A percentile compares a stretch with the other conserved stretches of the same genome.
phyloP scores from a whole-genome alignment of 2,113 vertebrate species.

The Propithecus coquereli region DNA sequence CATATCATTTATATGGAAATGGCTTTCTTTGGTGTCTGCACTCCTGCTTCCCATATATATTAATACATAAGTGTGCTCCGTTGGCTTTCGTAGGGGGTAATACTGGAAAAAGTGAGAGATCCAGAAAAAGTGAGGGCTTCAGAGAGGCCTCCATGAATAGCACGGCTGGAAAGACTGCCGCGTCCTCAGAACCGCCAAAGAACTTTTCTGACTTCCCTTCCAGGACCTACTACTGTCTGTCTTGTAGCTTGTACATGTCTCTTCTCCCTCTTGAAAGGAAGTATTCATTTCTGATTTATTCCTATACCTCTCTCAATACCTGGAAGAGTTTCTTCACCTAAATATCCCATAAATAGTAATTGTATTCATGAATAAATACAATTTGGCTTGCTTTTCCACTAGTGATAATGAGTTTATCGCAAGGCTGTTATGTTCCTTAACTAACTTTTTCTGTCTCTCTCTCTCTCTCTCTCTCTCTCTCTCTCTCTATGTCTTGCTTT shows the following conservation, averaged over 20 bases:
- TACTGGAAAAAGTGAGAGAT: background rate
- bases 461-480: too few relatives aligned
- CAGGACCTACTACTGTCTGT: background rate
- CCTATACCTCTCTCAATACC: background rate
- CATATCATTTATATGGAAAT: background rate
- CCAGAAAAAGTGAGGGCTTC: background rate
- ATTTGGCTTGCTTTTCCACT: background rate
- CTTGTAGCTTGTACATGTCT: background rate
- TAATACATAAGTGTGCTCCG: background rate
- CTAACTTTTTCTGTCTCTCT: background rate
- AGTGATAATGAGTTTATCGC: background rate
- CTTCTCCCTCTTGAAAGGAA: background rate
- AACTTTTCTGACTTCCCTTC: background rate
- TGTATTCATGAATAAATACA: background rate
- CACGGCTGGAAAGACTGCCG: background rate
- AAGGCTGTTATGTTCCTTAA: background rate
- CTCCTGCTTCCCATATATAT: background rate
- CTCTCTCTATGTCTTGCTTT: background rate
- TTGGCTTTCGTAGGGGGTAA: background rate
- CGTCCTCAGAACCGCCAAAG: background rate
- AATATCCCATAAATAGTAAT: background rate
- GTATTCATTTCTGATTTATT: background rate
- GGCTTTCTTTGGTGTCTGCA: background rate
- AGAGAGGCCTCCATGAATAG: background rate
- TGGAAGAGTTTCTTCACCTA: background rate